These are phyloP conservation scores for Drosophila eugracilis DNA, from an alignment of 1,140 invertebrate genomes.

Conservation along the genomic window DNA sequence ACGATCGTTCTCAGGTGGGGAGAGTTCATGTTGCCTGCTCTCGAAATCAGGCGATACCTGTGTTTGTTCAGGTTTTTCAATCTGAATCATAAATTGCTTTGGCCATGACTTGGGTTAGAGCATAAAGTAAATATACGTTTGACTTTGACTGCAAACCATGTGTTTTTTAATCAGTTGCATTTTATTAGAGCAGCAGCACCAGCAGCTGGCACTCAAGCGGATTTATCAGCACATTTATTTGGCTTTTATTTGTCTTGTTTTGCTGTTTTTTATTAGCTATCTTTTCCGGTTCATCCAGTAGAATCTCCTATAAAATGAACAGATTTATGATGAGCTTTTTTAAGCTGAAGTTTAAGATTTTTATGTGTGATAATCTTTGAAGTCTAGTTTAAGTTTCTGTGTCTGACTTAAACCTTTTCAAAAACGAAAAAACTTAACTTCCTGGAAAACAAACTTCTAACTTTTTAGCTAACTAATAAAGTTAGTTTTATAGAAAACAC, in stretches of 20 bases:
- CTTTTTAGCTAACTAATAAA: too few species aligned
- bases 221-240: neutral
- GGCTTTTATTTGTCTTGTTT: neutral
- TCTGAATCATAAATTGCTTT: neutral
- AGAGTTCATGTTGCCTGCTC: constrained; percentile 26
- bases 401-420: too few species aligned
- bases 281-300: neutral
- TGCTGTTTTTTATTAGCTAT: neutral
- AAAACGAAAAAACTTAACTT: too few species aligned
- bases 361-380: too few species aligned
- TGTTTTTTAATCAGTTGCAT: constrained; percentile 17
- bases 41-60: constrained; percentile 11
- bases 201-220: neutral
- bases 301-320: neutral
- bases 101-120: neutral
- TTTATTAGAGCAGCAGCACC: constrained; percentile 11
- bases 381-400: too few species aligned
- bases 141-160: constrained; percentile 8
- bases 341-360: neutral
- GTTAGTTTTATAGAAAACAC: too few species aligned
- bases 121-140: constrained; percentile 8
- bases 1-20: constrained; percentile 47
- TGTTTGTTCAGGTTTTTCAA: constrained; percentile 20
- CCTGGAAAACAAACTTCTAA: too few species aligned
- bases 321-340: neutral